Conservation (phyloP, 2,113 vertebrate genomes). For the Ophthalmolycus amberensis region DNA sequence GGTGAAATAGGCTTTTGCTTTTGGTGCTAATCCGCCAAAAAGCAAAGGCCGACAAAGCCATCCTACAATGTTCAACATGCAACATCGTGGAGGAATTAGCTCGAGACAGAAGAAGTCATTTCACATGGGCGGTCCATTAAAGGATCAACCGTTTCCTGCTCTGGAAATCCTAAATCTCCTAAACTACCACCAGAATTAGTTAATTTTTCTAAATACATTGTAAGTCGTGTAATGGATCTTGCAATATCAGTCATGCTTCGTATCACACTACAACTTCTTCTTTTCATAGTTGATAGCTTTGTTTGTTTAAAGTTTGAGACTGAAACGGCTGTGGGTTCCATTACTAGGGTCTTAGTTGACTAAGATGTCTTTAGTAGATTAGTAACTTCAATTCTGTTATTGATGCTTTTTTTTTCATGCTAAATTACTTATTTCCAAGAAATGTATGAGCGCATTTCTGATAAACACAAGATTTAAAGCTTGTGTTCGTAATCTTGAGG, state of each 20-base stretch:
- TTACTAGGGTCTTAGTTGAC: background rate
- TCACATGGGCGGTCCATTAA: background rate
- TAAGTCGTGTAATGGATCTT: background rate
- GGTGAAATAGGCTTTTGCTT: background rate
- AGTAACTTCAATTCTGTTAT: background rate
- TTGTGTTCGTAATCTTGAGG: background rate
- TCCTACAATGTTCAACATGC: background rate
- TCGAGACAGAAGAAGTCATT: background rate
- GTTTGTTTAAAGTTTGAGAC: background rate
- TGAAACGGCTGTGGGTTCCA: background rate
- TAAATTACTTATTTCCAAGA: background rate
- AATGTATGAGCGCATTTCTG: background rate
- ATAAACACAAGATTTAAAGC: background rate
- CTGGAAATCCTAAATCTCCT: background rate
- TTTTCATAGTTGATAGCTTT: background rate
- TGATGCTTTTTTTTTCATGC: background rate
- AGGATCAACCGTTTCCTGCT: background rate
- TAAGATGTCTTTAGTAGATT: background rate
- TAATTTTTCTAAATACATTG: background rate
- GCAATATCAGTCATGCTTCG: background rate
- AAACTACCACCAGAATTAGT: background rate
- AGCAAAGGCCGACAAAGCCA: background rate
- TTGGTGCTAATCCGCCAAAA: background rate
- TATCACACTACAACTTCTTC: background rate
- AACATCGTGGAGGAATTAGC: background rate